Percentiles rank a stretch among this genome's conserved stretches.
Conservation (phyloP, 2,888 invertebrate species). For the Tenthredo mesomela region DNA sequence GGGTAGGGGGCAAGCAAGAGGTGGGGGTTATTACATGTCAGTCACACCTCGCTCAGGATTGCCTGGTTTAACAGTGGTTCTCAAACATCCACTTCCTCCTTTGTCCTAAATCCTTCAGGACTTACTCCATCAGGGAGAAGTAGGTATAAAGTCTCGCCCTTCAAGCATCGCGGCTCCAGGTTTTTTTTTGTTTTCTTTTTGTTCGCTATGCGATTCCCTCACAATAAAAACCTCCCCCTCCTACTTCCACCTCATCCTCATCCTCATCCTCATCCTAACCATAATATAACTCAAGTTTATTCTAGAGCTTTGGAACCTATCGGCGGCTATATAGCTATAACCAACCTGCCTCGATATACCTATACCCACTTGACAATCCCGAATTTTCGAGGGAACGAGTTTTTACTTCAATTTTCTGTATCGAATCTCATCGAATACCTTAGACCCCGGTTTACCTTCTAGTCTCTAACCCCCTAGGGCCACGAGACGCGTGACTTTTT, state of each 20-base stretch:
- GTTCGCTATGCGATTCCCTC: not conserved
- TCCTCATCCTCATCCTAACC: not conserved
- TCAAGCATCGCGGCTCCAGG: not conserved
- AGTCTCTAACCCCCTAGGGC: not conserved
- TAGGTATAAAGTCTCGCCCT: not conserved
- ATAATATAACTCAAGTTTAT: slow-evolving; percentile 9
- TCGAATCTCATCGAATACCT: slow-evolving; percentile 1
- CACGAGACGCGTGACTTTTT: not conserved
- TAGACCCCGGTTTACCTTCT: not conserved
- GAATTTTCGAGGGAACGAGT: slow-evolving; percentile 15
- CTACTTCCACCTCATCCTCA: not conserved
- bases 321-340: not conserved
- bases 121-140: slow-evolving; percentile 13
- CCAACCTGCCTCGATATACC: not conserved
- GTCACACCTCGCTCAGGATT: slow-evolving; percentile 66
- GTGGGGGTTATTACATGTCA: slow-evolving; percentile 69
- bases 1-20: slow-evolving; percentile 43
- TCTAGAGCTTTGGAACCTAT: slow-evolving; percentile 6
- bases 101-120: slow-evolving; percentile 25
- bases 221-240: not conserved
- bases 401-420: slow-evolving; percentile 10
- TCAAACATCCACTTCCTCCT: slow-evolving; percentile 27
- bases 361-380: slow-evolving; percentile 7
- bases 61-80: slow-evolving; percentile 43
- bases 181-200: not conserved